Evolutionary conservation across 2,888 invertebrate species (phyloP), one percentile per base, ranked within the genome.

Genomic region (Orthosia incerta): DNA sequence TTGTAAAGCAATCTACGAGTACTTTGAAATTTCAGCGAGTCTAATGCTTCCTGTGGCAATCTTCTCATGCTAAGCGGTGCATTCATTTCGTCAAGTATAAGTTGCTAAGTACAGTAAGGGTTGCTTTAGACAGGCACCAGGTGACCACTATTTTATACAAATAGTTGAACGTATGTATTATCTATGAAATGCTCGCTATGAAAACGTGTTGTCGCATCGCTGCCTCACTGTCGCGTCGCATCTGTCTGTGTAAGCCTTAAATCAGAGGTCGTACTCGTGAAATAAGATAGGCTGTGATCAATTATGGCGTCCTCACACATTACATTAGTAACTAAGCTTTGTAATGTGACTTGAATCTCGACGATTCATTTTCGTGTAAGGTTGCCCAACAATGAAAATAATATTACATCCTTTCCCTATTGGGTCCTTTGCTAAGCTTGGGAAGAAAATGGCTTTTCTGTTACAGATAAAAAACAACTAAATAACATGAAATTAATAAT

Each of bases 271-370:
- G 75, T 74, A 39, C 18, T n/a, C 31, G 76, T 72, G 83, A 73
- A 73, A 76, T 79, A 64, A 48, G 73, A 76, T 71, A 73, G 53
- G 20, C 12, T 23, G 74, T 55, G 65, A 64, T 72, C 79, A 75
- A 63, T 81, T 79, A 78, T 56, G 56, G 65, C 70, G 26, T 65
- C 46, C 62, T 74, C 51, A 59, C 45, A 60, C 20, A 69, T 71
- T 71, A 71, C 50, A 77, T 71, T 31, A 31, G 71, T 77, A 69
- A 72, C 18, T 51, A 26, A 73, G 75, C 63, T 75, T 69, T 71
- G 57, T 73, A 59, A 64, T 59, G 69, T 76, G 74, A 79, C 74
- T 77, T 75, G 84, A 78, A 71, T 67, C 46, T 65, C 48, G 5
- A 45, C 31, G 63, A 15, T 20, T 60, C 18, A 55, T 31, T 59